A percentile compares a stretch with the other conserved stretches of the same genome.
Evolutionary conservation across 2,888 invertebrate species (phyloP).

Genomic region (Melanchra persicariae): DNA sequence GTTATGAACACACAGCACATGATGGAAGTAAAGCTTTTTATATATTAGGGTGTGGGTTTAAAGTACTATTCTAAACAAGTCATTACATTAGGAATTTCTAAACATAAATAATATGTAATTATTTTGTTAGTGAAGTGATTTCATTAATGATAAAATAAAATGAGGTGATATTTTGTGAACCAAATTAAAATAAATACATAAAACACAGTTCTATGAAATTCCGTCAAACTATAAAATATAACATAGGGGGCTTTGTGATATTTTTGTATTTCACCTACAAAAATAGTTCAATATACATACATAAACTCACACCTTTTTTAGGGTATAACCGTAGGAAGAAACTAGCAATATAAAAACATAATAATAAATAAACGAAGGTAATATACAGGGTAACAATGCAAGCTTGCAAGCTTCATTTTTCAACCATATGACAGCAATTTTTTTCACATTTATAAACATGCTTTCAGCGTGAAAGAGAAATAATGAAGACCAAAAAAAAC

Average conservation of each 20-base stretch:
- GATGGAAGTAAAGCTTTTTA: conserved; percentile 42
- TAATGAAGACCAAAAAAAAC: background rate
- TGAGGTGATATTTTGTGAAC: background rate
- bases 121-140: background rate
- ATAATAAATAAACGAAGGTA: background rate
- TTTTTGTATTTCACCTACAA: too few species aligned
- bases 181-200: background rate
- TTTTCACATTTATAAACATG: background rate
- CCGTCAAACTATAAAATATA: background rate
- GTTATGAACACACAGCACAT: conserved; percentile 48
- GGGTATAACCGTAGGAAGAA: background rate
- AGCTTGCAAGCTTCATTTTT: conserved; percentile 10
- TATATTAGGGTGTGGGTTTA: background rate
- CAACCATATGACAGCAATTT: background rate
- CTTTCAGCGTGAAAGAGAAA: conserved; percentile 20
- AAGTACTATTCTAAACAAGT: conserved; percentile 1
- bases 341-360: background rate
- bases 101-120: background rate
- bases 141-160: background rate
- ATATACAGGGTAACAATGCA: conserved; percentile 4
- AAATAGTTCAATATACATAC: background rate
- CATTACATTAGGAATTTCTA: background rate
- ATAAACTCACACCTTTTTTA: background rate
- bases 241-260: too few species aligned
- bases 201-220: background rate